A percentile compares a stretch with the other conserved stretches of the same genome.
Conservation (phyloP, 2,797 vertebrate species). For the Argentina silus region DNA sequence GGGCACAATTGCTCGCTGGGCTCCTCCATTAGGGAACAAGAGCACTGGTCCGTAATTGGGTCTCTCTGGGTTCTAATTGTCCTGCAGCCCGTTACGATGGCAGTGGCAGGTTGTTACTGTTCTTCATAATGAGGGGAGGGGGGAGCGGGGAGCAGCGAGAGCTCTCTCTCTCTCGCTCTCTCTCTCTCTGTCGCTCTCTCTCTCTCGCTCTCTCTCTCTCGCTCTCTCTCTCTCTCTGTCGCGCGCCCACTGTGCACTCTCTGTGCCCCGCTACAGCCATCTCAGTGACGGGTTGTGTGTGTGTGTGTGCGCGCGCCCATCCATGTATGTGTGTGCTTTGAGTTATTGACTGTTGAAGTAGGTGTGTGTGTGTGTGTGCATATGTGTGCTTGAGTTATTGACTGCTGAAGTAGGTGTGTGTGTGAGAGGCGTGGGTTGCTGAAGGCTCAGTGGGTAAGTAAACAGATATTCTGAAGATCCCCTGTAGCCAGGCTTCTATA, state of each 20-base stretch:
- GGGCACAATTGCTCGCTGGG: slow-evolving; percentile 50
- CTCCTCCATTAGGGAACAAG: slow-evolving; percentile 58
- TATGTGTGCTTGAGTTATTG: background rate
- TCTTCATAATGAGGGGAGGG: slow-evolving; percentile 30
- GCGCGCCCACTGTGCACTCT: too few relatives aligned
- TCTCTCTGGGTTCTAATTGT: slow-evolving; percentile 77
- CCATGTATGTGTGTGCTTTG: background rate
- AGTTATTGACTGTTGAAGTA: background rate
- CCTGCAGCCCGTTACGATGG: slow-evolving; percentile 55
- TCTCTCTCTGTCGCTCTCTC: too few relatives aligned
- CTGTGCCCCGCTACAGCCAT: background rate
- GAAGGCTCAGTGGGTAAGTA: background rate
- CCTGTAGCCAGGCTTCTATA: slow-evolving; percentile 20
- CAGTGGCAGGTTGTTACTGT: slow-evolving; percentile 46
- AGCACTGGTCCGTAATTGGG: slow-evolving; percentile 73
- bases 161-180: too few relatives aligned
- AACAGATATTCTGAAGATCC: slow-evolving; percentile 24
- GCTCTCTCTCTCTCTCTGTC: too few relatives aligned
- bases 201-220: too few relatives aligned
- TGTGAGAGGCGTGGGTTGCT: background rate
- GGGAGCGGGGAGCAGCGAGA: background rate
- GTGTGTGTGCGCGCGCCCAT: too few relatives aligned
- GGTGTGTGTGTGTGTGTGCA: background rate
- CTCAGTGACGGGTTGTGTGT: background rate
- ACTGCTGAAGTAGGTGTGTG: background rate